Evolutionary conservation across 2,113 vertebrate genomes (phyloP).

Genomic region (Burhinus oedicnemus): DNA sequence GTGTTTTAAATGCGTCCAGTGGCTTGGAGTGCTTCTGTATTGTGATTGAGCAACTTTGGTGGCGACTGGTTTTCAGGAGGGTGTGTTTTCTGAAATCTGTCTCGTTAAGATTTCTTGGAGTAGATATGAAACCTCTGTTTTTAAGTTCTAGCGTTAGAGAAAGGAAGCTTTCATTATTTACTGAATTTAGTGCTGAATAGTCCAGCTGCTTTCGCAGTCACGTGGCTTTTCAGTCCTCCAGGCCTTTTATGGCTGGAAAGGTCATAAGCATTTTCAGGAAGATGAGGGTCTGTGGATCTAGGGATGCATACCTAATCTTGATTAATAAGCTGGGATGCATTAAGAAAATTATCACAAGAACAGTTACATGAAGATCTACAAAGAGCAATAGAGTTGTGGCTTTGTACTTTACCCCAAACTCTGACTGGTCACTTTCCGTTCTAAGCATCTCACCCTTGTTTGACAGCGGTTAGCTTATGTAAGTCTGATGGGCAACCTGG

Average conservation of each 20-base stretch:
- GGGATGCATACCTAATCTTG: not conserved
- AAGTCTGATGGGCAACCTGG: not conserved
- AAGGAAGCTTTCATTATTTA: not conserved
- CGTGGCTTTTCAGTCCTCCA: not conserved
- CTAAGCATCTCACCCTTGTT: not conserved
- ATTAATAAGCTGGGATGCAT: not conserved
- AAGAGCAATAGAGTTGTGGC: not conserved
- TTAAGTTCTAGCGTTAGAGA: not conserved
- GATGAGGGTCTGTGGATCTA: not conserved
- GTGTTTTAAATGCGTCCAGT: not conserved
- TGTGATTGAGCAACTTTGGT: rapidly evolving
- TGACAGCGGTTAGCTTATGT: not conserved
- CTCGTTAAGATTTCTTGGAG: not conserved
- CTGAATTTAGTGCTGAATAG: not conserved
- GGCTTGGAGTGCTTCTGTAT: not conserved
- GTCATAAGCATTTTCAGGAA: not conserved
- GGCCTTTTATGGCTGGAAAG: not conserved
- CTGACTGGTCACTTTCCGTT: not conserved
- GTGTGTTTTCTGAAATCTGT: not conserved
- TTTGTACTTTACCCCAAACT: not conserved
- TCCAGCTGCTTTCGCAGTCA: not conserved
- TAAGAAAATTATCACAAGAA: not conserved
- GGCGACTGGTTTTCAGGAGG: not conserved
- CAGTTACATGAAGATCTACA: not conserved
- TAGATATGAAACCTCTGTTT: not conserved